Evolutionary conservation across 2,797 vertebrate genomes (phyloP).

Genomic region (Melopsittacus undulatus): DNA sequence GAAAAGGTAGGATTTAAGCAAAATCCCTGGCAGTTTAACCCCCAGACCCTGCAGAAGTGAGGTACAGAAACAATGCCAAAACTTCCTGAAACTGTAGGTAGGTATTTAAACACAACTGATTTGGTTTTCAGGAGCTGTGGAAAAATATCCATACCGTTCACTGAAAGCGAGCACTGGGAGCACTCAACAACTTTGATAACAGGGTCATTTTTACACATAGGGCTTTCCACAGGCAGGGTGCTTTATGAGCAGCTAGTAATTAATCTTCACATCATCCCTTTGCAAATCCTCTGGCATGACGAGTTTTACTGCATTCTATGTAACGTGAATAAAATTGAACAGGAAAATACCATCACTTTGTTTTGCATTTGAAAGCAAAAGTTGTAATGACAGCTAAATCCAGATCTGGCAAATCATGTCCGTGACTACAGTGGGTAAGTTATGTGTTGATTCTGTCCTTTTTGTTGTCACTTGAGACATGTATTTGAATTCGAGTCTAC

Average conservation of each 20-base stretch:
- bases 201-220: slow-evolving; percentile 52
- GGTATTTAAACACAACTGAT: not conserved
- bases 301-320: slow-evolving; percentile 62
- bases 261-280: slow-evolving; percentile 63
- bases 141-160: not conserved
- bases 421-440: not conserved
- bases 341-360: slow-evolving; percentile 45
- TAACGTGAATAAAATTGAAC: slow-evolving; percentile 39
- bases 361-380: slow-evolving; percentile 64
- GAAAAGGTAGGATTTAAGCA: not conserved
- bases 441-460: slow-evolving; percentile 22
- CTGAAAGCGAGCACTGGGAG: not conserved
- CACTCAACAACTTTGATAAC: slow-evolving; percentile 53
- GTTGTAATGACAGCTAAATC: slow-evolving; percentile 43
- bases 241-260: slow-evolving; percentile 54
- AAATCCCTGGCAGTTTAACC: not conserved
- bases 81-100: not conserved
- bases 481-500: not conserved
- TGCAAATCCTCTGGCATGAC: slow-evolving; percentile 49
- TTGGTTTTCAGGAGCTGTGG: not conserved
- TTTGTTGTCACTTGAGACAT: not conserved
- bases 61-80: not conserved
- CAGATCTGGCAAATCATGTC: not conserved
- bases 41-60: not conserved
- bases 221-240: slow-evolving; percentile 31